Conservation (phyloP, 2,797 vertebrate genomes). For the Argentina silus region DNA sequence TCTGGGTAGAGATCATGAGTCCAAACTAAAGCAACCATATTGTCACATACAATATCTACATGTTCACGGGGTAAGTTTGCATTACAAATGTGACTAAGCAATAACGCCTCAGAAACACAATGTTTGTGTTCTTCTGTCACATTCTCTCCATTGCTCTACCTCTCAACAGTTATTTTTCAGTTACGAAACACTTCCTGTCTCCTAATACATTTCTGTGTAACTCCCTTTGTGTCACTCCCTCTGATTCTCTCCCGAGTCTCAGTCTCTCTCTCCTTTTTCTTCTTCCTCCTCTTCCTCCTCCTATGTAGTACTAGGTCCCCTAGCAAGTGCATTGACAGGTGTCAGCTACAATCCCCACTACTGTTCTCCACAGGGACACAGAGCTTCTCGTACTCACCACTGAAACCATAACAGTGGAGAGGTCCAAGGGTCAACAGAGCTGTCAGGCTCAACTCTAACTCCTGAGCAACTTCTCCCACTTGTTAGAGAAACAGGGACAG, state of each 20-base stretch:
- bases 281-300: conserved; percentile 23
- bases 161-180: conserved; percentile 14
- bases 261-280: conserved; percentile 7
- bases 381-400: conserved; percentile 9
- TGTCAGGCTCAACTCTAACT: conserved; percentile 48
- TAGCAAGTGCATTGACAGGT: conserved; percentile 47
- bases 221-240: neutral
- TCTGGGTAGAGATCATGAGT: neutral
- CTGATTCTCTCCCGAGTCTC: neutral
- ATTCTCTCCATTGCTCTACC: conserved; percentile 26
- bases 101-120: conserved; percentile 17
- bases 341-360: conserved; percentile 51
- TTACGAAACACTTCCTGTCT: conserved; percentile 28
- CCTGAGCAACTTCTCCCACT: conserved; percentile 20
- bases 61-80: conserved; percentile 20
- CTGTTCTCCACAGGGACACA: conserved; percentile 31
- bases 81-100: conserved; percentile 24
- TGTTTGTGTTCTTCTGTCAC: conserved; percentile 23
- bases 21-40: conserved; percentile 18
- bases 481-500: conserved; percentile 30
- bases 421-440: conserved; percentile 62
- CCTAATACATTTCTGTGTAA: neutral
- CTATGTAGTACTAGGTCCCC: conserved; percentile 28
- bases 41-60: conserved; percentile 24
- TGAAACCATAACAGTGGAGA: conserved; percentile 48